Conservation (phyloP, 2,888 invertebrate genomes). For the Oasisia sp. region DNA sequence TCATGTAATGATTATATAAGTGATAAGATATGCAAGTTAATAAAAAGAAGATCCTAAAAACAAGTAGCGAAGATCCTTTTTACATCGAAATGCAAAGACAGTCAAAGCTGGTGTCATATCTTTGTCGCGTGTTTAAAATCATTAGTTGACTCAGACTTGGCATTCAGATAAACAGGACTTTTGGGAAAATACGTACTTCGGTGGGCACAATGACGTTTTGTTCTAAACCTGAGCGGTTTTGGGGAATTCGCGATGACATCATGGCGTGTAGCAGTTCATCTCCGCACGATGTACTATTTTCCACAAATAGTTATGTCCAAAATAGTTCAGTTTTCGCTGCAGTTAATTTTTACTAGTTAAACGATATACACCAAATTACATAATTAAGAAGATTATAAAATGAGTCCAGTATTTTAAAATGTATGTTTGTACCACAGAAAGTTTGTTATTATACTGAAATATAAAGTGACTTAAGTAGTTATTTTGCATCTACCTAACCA, state of each 20-base stretch:
- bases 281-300: neutral
- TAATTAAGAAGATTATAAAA: neutral
- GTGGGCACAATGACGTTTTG: neutral
- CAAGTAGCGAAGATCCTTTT: neutral
- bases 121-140: neutral
- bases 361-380: neutral
- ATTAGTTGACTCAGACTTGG: neutral
- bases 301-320: neutral
- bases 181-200: neutral
- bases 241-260: neutral
- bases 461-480: too few relatives aligned
- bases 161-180: neutral
- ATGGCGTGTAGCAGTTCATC: neutral
- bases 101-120: neutral
- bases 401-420: neutral
- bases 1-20: neutral
- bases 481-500: too few relatives aligned
- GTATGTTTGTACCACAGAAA: neutral
- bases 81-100: too few relatives aligned
- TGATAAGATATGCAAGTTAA: neutral
- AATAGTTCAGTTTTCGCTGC: neutral
- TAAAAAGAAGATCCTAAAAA: neutral
- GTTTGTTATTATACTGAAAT: too few relatives aligned
- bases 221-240: neutral
- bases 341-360: neutral